Evolutionary conservation across 2,888 invertebrate species (phyloP), one percentile per base, ranked within the genome.

Genomic region (Hypomecis punctinalis): DNA sequence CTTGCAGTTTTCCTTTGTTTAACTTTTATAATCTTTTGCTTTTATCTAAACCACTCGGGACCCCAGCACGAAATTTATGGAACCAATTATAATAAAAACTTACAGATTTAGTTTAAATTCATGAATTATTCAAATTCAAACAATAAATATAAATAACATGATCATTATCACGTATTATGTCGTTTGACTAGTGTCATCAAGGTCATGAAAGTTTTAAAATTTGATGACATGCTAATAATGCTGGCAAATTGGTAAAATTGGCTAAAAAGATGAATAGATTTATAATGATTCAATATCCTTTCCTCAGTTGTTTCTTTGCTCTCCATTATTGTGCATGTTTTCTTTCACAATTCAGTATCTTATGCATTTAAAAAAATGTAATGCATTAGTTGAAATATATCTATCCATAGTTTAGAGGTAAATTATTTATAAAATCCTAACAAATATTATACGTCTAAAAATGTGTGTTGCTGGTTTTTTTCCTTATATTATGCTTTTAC

Each of bases 41-140:
- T 5, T 37, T 40, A 52, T 40, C 39, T 39, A n/a, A 52, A 13
- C 6, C 9, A 39, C 39, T 39, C 9, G 39, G 8, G 36, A 1
- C 8, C 37, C 13, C 37, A 40, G 33, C 9, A 51, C 13, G 8
- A 23, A 39, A 47, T 39, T 56, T 40, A 56, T 47, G n/a, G 13
- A 13, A 37, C 42, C 48, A 61, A 47, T 49, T 49, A 61, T 55
- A 40, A 49, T 49, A 61, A 55, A 60, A 61, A 11, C 54, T 42
- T 6, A 49, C 43, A 51, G 42, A 62, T 62, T 63, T 10, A 48
- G 37, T 42, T 63, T 11, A 54, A 10, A 36, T 36, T 6, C 46
- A 63, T 63, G 33, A 43, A 47, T 49, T 10, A 56, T 62, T 51
- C 35, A 51, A 56, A 62, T 57, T 13, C n/a, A 8, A 37, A 37